Evolutionary conservation across 1,140 invertebrate genomes (phyloP), one percentile per base, ranked within the genome.

Genomic region (Dreissena rostriformis): DNA sequence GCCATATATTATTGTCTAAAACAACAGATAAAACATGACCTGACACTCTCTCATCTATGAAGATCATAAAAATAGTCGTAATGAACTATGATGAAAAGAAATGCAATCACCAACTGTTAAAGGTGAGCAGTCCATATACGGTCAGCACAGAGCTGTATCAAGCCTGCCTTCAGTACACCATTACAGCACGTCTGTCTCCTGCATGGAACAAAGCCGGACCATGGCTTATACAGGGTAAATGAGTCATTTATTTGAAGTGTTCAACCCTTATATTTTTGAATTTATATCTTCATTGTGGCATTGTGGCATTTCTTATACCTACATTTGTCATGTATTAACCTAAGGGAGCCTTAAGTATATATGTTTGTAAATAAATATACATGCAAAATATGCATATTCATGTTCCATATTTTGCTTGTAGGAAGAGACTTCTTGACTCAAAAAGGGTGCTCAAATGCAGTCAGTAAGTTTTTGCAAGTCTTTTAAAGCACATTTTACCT

Each of bases 151-250:
- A 81, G 8, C 57, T 88, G 71, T 91, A 87, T 66, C 75, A 91
- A 70, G 67, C 86, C 5, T 91, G 90, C 83, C 65, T 90, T 28
- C 81, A 77, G 29, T 91, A 91, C 76, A 90, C 89, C 17, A 6
- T 90, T 12, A 49, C 81, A 19, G 89, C 89, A 14, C 89, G 82
- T 78, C 65, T 91, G 17, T 90, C 90, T n/a, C 90, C 90, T 49
- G 61, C n/a, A 5, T 91, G 90, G 90, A 91, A 91, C 70, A 91
- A 90, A 87, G 86, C 84, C 61, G 89, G 88, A 22, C 78, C 86
- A 17, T 90, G 86, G 87, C 77, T 89, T 17, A 72, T 91, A 15
- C 89, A 91, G 85, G 90, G 90, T 91, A 67, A 22, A 19, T 55
- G 14, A 55, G 29, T 70, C 39, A 39, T 39, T 39, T 39, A 39